Percentiles rank a stretch among this genome's conserved stretches.
These are phyloP conservation scores for Sphaeramia orbicularis DNA, from an alignment of 2,797 vertebrate species.

Conservation along the genomic window DNA sequence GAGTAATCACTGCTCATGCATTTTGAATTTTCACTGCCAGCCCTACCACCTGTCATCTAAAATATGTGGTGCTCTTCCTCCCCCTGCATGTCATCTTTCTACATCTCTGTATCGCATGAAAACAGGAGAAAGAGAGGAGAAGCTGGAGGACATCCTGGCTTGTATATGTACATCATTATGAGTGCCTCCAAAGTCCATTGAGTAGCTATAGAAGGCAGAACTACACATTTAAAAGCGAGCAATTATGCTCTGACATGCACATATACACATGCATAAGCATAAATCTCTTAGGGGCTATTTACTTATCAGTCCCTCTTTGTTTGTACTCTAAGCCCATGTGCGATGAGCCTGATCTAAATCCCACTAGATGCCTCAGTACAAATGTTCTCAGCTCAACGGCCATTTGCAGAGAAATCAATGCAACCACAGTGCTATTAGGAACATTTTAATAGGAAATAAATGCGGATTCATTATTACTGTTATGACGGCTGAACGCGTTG, in stretches of 20 bases:
- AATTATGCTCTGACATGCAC: constrained; percentile 21
- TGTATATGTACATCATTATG: constrained; percentile 30
- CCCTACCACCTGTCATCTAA: constrained; percentile 46
- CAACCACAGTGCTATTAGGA: constrained; percentile 67
- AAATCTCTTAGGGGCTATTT: constrained; percentile 61
- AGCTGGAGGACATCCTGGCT: neutral
- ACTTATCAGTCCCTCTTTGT: constrained; percentile 64
- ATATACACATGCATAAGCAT: constrained; percentile 37
- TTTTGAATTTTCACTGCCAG: constrained; percentile 36
- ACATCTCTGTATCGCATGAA: constrained; percentile 15
- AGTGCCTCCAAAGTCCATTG: constrained; percentile 25
- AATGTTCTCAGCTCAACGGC: constrained; percentile 53
- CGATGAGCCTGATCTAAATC: constrained; percentile 55
- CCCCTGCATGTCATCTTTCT: constrained; percentile 1
- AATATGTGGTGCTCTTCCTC: neutral
- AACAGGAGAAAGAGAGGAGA: constrained; percentile 1
- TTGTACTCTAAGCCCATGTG: constrained; percentile 54
- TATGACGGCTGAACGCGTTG: constrained; percentile 54
- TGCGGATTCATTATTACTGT: constrained; percentile 73
- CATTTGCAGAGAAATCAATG: constrained; percentile 66
- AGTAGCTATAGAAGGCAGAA: constrained; percentile 12
- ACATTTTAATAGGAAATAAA: constrained; percentile 81
- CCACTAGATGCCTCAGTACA: constrained; percentile 36
- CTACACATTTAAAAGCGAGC: constrained; percentile 43
- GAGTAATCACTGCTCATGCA: constrained; percentile 24